These are phyloP conservation scores for Notarius lentiginosus DNA, from an alignment of 2,113 vertebrate genomes.

Conservation along the genomic window DNA sequence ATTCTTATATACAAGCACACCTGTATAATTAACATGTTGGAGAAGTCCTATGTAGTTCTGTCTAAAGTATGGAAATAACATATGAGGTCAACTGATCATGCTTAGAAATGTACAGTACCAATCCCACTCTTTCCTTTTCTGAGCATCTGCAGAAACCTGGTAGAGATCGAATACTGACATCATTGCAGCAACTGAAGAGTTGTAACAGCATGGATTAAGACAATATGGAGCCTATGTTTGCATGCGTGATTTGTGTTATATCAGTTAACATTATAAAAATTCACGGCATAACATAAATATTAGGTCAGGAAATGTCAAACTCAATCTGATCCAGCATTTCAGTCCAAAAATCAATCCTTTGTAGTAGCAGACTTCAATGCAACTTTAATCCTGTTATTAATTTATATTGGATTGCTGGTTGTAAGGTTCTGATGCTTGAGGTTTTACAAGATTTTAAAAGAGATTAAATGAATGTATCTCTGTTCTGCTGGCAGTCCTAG, in stretches of 20 bases:
- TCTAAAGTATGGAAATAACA: not conserved
- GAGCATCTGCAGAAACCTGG: not conserved
- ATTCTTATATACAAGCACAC: not conserved
- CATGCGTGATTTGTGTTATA: not conserved
- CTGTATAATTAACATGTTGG: not conserved
- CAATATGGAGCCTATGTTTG: not conserved
- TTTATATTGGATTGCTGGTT: not conserved
- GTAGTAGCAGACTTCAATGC: not conserved
- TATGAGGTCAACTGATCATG: not conserved
- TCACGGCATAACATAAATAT: not conserved
- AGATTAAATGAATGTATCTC: not conserved
- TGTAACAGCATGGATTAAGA: not conserved
- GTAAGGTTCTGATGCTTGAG: not conserved
- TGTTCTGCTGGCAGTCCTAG: not conserved
- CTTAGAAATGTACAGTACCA: not conserved
- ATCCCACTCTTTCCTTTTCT: not conserved
- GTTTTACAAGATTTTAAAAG: not conserved
- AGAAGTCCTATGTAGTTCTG: not conserved
- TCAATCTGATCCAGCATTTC: not conserved
- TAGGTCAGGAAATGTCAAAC: not conserved
- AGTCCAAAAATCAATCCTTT: not conserved
- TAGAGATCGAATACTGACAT: not conserved
- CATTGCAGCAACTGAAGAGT: not conserved
- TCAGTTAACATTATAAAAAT: not conserved
- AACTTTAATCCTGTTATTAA: not conserved